phyloP scores from a whole-genome alignment of 2,113 vertebrate species.

The Gorilla gorilla region DNA sequence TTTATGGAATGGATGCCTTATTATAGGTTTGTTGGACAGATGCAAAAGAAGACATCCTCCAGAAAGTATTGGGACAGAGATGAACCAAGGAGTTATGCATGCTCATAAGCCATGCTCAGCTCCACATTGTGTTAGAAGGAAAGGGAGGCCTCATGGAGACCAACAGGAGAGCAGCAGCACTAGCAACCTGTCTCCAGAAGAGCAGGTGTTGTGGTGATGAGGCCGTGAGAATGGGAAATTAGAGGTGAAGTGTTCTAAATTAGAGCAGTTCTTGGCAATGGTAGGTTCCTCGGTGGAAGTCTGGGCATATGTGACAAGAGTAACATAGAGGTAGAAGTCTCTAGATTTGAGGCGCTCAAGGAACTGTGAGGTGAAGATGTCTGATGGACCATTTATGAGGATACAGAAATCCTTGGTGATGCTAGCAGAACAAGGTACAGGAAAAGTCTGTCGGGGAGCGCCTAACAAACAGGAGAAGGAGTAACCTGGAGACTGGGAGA shows the following conservation, averaged over 20 bases:
- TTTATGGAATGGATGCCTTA: background rate
- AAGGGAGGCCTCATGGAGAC: too few species aligned
- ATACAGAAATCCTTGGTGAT: background rate
- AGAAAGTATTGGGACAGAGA: too few species aligned
- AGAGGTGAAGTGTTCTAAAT: background rate
- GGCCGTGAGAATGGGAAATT: background rate
- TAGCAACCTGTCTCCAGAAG: too few species aligned
- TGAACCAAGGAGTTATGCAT: background rate
- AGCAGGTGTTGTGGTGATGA: background rate
- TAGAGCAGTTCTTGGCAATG: background rate
- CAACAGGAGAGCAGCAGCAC: background rate
- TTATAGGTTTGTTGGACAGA: background rate
- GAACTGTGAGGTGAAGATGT: background rate
- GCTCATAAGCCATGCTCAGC: background rate
- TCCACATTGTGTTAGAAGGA: background rate
- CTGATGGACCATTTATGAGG: background rate
- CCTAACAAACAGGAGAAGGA: background rate
- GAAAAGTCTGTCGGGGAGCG: background rate
- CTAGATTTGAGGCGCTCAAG: background rate
- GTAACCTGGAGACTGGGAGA: background rate
- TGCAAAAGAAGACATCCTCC: background rate
- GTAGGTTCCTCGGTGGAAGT: background rate
- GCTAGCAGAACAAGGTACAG: background rate
- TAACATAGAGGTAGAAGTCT: background rate
- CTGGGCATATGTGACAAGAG: background rate